Evolutionary conservation across 2,113 vertebrate species (phyloP).

Genomic region (Mystacornis crossleyi): DNA sequence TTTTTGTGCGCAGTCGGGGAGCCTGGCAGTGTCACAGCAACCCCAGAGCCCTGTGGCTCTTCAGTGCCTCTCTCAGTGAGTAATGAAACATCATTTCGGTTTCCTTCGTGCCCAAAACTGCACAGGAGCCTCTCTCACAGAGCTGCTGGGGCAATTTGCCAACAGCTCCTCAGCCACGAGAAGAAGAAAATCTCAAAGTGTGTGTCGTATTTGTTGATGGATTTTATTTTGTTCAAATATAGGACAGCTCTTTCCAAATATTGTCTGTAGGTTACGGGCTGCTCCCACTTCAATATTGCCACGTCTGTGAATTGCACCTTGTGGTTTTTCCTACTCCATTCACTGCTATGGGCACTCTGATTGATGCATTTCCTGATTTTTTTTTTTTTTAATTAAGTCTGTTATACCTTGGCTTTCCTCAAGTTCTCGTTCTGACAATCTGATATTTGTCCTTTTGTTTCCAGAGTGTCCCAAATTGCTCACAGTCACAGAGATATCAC

Average conservation of each 20-base stretch:
- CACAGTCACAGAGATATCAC: background rate
- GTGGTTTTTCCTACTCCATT: background rate
- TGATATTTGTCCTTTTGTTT: background rate
- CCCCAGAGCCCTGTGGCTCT: background rate
- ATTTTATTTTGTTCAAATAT: background rate
- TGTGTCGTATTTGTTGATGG: background rate
- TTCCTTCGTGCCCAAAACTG: background rate
- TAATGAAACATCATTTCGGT: background rate
- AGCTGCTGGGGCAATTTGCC: background rate
- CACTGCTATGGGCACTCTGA: background rate
- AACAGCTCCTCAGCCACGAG: background rate
- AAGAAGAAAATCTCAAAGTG: background rate
- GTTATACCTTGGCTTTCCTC: background rate
- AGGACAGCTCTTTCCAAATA: background rate
- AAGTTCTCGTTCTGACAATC: background rate
- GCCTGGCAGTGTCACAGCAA: background rate
- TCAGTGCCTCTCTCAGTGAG: background rate
- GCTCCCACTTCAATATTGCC: background rate
- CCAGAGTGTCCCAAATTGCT: background rate
- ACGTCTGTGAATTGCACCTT: background rate
- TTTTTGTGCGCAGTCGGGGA: fast-evolving
- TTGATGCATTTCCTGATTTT: background rate
- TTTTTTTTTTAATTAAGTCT: background rate
- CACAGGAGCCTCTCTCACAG: background rate
- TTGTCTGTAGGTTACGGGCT: background rate